Percentiles rank a stretch among this genome's conserved stretches.
These are phyloP conservation scores for Oostethus manadensis DNA, from an alignment of 2,113 vertebrate species.

Conservation along the genomic window DNA sequence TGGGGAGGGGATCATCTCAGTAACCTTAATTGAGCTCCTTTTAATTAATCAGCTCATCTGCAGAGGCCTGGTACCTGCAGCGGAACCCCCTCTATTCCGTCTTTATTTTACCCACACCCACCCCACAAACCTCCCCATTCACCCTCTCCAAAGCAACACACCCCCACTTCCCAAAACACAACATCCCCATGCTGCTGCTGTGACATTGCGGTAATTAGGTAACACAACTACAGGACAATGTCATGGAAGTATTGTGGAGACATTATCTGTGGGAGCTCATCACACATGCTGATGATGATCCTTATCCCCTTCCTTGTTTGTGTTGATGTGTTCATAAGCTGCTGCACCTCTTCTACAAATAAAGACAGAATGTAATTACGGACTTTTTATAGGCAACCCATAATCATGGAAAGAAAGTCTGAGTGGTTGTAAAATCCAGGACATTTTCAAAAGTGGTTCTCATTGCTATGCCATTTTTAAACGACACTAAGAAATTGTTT, in stretches of 20 bases:
- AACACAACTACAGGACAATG: conserved; percentile 73
- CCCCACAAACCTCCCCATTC: conserved; percentile 38
- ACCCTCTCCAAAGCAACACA: too few species aligned
- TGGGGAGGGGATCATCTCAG: conserved; percentile 48
- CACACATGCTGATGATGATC: conserved; percentile 73
- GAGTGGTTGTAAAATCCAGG: neutral
- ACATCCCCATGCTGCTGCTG: conserved; percentile 60
- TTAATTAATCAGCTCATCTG: conserved; percentile 77
- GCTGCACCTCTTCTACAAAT: conserved; percentile 2
- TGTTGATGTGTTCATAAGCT: conserved; percentile 19
- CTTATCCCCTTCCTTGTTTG: conserved; percentile 70
- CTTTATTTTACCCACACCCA: neutral
- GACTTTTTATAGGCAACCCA: neutral
- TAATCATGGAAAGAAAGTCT: neutral
- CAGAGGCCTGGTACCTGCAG: conserved; percentile 68
- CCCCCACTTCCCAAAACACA: conserved; percentile 47
- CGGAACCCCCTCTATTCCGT: conserved; percentile 24
- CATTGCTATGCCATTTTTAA: neutral
- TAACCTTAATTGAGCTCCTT: conserved; percentile 71
- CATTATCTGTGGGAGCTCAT: conserved; percentile 72
- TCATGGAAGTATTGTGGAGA: conserved; percentile 68
- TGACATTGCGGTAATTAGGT: conserved; percentile 75
- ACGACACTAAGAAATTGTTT: neutral
- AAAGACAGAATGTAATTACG: neutral
- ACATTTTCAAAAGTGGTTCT: neutral